phyloP scores from a whole-genome alignment of 2,888 invertebrate genomes.

The Aphelenchoides bicaudatus region DNA sequence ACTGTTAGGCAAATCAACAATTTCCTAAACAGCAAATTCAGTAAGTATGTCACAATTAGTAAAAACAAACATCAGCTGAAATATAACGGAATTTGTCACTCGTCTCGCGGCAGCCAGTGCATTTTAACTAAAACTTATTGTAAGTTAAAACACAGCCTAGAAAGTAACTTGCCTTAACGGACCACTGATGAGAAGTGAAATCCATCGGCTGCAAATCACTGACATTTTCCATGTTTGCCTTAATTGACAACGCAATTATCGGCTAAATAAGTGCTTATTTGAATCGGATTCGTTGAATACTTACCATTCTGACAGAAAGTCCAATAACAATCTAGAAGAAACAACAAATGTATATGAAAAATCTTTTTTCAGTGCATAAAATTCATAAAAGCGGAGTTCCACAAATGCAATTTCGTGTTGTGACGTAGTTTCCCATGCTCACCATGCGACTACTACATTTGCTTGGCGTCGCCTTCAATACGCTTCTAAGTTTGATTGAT shows the following conservation, averaged over 20 bases:
- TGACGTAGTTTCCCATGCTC: too few relatives aligned
- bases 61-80: not conserved
- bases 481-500: too few relatives aligned
- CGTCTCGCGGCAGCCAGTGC: slow-evolving; percentile 79
- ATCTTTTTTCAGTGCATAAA: too few relatives aligned
- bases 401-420: too few relatives aligned
- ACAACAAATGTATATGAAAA: too few relatives aligned
- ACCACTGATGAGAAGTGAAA: slow-evolving; percentile 45
- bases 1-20: slow-evolving; percentile 5
- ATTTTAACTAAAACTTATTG: slow-evolving; percentile 67
- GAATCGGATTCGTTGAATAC: too few relatives aligned
- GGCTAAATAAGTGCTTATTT: too few relatives aligned
- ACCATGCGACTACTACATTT: too few relatives aligned
- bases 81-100: slow-evolving; percentile 65
- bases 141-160: not conserved
- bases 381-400: too few relatives aligned
- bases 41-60: not conserved
- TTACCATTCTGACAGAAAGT: too few relatives aligned
- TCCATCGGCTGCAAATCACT: slow-evolving; percentile 47
- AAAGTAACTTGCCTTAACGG: slow-evolving; percentile 39
- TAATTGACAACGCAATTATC: slow-evolving; percentile 39
- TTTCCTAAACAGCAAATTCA: not conserved
- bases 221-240: slow-evolving; percentile 40
- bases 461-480: too few relatives aligned
- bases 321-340: too few relatives aligned